Percentiles rank a stretch among this genome's conserved stretches.
phyloP scores from a whole-genome alignment of 2,797 vertebrate species.

The Lacerta bilineata region DNA sequence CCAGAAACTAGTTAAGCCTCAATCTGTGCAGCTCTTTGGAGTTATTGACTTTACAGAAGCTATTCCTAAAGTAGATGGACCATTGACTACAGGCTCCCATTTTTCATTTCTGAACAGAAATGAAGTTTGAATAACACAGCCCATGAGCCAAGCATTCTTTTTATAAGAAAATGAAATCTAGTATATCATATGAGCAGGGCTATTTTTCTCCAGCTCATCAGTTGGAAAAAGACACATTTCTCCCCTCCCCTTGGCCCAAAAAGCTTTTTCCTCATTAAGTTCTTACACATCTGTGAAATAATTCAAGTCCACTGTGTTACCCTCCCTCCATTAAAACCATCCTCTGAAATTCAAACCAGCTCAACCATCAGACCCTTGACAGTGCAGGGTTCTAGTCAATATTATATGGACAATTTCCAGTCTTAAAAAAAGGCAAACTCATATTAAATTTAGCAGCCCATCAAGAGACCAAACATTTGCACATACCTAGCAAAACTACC shows the following conservation, averaged over 20 bases:
- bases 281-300: constrained; percentile 31
- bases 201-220: constrained; percentile 52
- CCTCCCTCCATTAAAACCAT: constrained; percentile 15
- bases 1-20: background rate
- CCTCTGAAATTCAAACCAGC: constrained; percentile 60
- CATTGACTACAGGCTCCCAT: constrained; percentile 34
- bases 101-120: constrained; percentile 53
- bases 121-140: constrained; percentile 42
- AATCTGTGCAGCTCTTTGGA: background rate
- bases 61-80: background rate
- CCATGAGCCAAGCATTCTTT: constrained; percentile 55
- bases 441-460: constrained; percentile 11
- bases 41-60: background rate
- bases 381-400: constrained; percentile 48
- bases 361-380: constrained; percentile 73
- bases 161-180: constrained; percentile 45
- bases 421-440: constrained; percentile 31
- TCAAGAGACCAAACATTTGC: constrained; percentile 29
- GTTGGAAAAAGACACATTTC: constrained; percentile 29
- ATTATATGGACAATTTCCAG: constrained; percentile 32
- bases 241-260: background rate
- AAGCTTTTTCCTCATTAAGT: constrained; percentile 36
- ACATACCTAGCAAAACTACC: constrained; percentile 12
- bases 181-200: constrained; percentile 44
- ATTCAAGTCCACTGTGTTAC: constrained; percentile 22